Base-by-base conservation (phyloP, 2,888 invertebrate species). In the Anagyrus pseudococci region DNA sequence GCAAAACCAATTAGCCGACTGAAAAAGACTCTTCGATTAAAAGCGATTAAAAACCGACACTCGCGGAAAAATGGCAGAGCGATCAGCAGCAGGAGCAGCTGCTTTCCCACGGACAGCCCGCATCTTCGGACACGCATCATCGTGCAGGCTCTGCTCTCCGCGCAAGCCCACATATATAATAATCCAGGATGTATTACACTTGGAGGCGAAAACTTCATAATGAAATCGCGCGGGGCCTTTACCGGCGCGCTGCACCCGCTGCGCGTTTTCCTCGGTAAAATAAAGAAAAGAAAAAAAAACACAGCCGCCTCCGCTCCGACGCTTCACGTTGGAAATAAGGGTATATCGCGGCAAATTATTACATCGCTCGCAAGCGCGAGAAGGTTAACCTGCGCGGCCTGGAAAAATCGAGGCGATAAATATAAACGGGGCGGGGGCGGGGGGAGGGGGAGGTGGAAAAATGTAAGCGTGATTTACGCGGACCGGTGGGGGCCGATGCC, bases 301-400 rank as follows among this genome's bases (percentile, higher is more conserved):
- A 44, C 58, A 67, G 65, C 57, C 63, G 50, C 40, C 37, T 64
- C 29, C 44, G 48, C 37, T 44, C n/a, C 40, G 7, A 19, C 56
- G 44, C 40, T 44, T 29, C 47, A 43, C 57, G 58, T 44, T 52
- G 33, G 33, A 4, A 10, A 29, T 4, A 10, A 29, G 8, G 33
- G 33, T 10, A n/a, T n/a, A 62, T 63, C 58, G 26, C 53, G 63
- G 26, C 44, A 67, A 71, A 71, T 72, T 72, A 72, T 72, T 71
- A 68, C 64, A 69, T 68, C 61, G 64, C 62, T 62, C 22, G 25
- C n/a, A 10, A 25, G 23, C 46, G 43, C 23, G n/a, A 17, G 23
- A 46, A 6, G n/a, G 50, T 58, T 52, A 49, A 41, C 37, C 2
- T 40, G 29, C 25, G 19, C 8, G 48, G 17, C 23, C 19, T 13